Percentiles rank a stretch among this genome's conserved stretches.
These are phyloP conservation scores for Osmoderma eremita DNA, from an alignment of 2,888 invertebrate species.

Conservation along the genomic window DNA sequence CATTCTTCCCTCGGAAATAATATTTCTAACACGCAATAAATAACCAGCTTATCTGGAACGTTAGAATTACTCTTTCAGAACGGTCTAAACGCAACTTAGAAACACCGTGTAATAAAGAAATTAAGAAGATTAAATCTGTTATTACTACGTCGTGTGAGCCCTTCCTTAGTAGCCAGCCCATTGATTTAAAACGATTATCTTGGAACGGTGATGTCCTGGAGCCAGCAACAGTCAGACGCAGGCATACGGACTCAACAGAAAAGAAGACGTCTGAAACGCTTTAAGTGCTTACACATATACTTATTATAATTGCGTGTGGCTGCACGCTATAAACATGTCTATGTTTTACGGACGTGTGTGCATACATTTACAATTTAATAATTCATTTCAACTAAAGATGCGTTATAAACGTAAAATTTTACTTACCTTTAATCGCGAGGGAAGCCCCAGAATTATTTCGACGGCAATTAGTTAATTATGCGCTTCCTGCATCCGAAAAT, in stretches of 20 bases:
- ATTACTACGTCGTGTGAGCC: slow-evolving; percentile 5
- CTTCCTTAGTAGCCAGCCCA: slow-evolving; percentile 17
- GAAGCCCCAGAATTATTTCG: no score
- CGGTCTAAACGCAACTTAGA: slow-evolving; percentile 12
- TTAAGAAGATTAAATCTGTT: slow-evolving; percentile 18
- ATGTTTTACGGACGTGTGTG: not conserved
- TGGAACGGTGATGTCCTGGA: slow-evolving; percentile 13
- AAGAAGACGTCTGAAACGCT: slow-evolving; percentile 9
- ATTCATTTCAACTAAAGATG: no score
- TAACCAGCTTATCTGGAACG: not conserved
- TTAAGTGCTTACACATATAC: not conserved
- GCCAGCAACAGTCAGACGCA: not conserved
- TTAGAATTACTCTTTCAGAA: slow-evolving; percentile 16
- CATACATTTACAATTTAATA: no score
- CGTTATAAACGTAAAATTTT: no score
- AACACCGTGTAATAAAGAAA: slow-evolving; percentile 24
- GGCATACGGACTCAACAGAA: not conserved
- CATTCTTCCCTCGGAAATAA: not conserved
- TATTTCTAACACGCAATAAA: slow-evolving; percentile 5
- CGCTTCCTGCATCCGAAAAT: no score
- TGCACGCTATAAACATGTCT: not conserved
- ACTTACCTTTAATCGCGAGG: no score
- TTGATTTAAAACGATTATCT: slow-evolving; percentile 16
- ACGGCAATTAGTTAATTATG: no score
- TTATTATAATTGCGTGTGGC: slow-evolving; percentile 19